Percentiles rank a stretch among this genome's conserved stretches.
Evolutionary conservation across 2,797 vertebrate genomes (phyloP).

Genomic region (Eidolon dupreanum): DNA sequence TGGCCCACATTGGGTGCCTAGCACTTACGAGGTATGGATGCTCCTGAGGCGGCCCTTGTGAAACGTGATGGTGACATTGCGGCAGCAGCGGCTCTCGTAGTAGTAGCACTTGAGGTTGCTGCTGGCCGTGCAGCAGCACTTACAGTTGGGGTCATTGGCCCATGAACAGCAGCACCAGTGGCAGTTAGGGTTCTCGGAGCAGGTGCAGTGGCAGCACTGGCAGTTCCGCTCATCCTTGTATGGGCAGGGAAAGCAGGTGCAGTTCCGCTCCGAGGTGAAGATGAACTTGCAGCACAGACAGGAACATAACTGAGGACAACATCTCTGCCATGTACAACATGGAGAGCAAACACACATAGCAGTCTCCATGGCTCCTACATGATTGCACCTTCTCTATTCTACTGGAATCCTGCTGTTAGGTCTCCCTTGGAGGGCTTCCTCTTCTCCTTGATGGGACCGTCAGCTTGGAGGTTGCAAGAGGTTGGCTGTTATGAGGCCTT

Average conservation of each 20-base stretch:
- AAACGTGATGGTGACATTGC: constrained; percentile 25
- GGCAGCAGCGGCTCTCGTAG: constrained; percentile 79
- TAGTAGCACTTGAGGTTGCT: constrained; percentile 71
- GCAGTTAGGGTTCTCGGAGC: constrained; percentile 78
- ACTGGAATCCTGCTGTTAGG: neutral
- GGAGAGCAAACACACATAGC: constrained; percentile 74
- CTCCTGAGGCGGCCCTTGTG: constrained; percentile 42
- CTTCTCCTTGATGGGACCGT: neutral
- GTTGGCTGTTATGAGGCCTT: neutral
- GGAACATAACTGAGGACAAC: constrained; percentile 42
- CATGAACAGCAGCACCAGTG: constrained; percentile 84
- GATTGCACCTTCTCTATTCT: neutral
- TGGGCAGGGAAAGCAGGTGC: constrained; percentile 76
- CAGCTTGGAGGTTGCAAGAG: neutral
- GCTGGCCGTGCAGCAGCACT: constrained; percentile 71
- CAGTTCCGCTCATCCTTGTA: constrained; percentile 72
- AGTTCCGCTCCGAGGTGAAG: constrained; percentile 80
- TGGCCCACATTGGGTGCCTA: accelerated
- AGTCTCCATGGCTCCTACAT: constrained; percentile 14
- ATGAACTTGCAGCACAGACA: constrained; percentile 80
- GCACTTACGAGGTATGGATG: constrained; percentile 67
- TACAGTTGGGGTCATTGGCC: constrained; percentile 80
- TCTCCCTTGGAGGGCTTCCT: neutral
- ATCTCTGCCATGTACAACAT: constrained; percentile 71
- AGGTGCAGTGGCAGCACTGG: constrained; percentile 81